Conservation (phyloP, 2,113 vertebrate species). For the Sapajus apella region DNA sequence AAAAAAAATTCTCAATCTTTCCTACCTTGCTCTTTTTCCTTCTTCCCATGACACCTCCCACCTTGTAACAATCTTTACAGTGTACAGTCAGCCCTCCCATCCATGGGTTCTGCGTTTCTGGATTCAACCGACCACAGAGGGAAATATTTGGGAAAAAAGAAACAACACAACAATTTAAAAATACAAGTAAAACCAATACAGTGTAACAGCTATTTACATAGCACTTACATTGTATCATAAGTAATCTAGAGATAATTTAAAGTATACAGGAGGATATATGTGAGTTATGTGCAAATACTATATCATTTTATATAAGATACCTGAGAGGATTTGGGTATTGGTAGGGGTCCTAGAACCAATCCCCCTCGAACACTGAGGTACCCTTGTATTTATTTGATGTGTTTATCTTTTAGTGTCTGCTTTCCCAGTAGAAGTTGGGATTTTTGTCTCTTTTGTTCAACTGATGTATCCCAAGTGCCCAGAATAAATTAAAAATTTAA, state of each 20-base stretch:
- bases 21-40: background rate
- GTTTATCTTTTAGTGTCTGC: background rate
- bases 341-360: background rate
- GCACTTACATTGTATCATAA: background rate
- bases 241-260: background rate
- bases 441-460: slow-evolving; percentile 12
- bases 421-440: background rate
- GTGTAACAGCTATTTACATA: background rate
- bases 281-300: background rate
- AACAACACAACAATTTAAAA: background rate
- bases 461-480: background rate
- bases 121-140: background rate
- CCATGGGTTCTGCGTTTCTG: background rate
- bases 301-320: background rate
- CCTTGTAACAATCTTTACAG: background rate
- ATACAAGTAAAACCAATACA: background rate
- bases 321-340: background rate
- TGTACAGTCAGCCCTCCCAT: background rate
- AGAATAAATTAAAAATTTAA: background rate
- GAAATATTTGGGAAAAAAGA: background rate
- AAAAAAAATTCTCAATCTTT: background rate
- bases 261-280: background rate
- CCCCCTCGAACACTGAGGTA: background rate
- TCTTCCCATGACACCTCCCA: background rate
- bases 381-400: background rate